Evolutionary conservation across 1,140 invertebrate species (phyloP).

Genomic region (Zeugodacus cucurbitae): DNA sequence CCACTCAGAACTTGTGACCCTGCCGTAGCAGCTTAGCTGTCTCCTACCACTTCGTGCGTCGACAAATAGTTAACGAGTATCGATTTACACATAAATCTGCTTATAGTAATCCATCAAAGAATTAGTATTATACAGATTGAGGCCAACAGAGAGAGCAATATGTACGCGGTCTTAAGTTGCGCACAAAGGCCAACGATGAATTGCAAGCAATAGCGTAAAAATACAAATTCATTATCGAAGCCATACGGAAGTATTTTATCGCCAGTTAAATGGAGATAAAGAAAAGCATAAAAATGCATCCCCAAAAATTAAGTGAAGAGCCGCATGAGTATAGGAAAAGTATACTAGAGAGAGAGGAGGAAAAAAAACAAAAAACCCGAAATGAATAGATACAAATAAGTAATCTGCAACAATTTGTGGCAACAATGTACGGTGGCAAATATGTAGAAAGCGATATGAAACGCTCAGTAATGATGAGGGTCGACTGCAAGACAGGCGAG

Average conservation of each 20-base stretch:
- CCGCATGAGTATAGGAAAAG: neutral
- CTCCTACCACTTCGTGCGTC: neutral
- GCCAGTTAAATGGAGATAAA: neutral
- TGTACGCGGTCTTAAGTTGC: neutral
- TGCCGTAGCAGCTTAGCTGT: neutral
- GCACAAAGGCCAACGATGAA: neutral
- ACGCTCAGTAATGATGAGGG: neutral
- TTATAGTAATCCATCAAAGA: slow-evolving; percentile 36
- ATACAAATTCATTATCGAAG: slow-evolving; percentile 15
- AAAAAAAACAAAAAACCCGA: neutral
- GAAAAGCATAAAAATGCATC: neutral
- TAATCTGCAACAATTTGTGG: slow-evolving; percentile 21
- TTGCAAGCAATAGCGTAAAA: slow-evolving; percentile 4
- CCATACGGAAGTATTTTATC: neutral
- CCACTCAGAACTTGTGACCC: too few species aligned
- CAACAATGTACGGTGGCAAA: neutral
- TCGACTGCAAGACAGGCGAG: neutral
- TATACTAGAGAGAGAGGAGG: too few species aligned
- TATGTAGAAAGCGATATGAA: neutral
- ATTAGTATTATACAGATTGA: slow-evolving; percentile 11
- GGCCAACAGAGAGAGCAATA: neutral
- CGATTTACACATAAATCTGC: slow-evolving; percentile 19
- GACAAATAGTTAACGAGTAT: neutral
- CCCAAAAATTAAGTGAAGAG: neutral
- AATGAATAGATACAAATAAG: slow-evolving; percentile 9